Conservation (phyloP, 2,888 invertebrate species). For the Microdon myrmicae region DNA sequence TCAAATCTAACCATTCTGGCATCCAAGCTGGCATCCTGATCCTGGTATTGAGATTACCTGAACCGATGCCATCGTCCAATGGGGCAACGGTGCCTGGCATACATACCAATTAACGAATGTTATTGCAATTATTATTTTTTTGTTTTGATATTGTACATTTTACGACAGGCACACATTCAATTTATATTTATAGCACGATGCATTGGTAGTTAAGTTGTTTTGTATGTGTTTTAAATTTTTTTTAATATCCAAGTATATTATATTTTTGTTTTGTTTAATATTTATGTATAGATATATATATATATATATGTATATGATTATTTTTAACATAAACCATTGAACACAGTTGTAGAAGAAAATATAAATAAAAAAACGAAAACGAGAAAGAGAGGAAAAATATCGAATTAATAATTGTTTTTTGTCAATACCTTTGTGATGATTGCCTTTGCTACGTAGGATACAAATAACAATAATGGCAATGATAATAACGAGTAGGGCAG, state of each 20-base stretch:
- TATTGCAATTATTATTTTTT: constrained; percentile 18
- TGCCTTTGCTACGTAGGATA: constrained; percentile 86
- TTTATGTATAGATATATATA: constrained; percentile 39
- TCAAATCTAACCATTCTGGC: constrained; percentile 87
- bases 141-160: constrained; percentile 25
- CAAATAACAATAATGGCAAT: constrained; percentile 93
- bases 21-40: constrained; percentile 78
- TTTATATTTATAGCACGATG: constrained; percentile 39
- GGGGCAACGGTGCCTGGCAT: constrained; percentile 84
- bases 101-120: constrained; percentile 23
- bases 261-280: constrained; percentile 39
- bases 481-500: constrained; percentile 90
- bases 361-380: constrained; percentile 55
- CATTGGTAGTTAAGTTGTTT: constrained; percentile 30
- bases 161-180: constrained; percentile 52
- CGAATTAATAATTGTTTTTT: constrained; percentile 60
- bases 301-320: constrained; percentile 39
- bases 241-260: constrained; percentile 4
- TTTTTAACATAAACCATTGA: constrained; percentile 54
- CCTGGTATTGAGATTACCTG: constrained; percentile 67
- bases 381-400: constrained; percentile 59
- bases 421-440: constrained; percentile 84
- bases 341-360: constrained; percentile 53
- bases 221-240: constrained; percentile 8
- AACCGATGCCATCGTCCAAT: constrained; percentile 70